A percentile compares a stretch with the other conserved stretches of the same genome.
These are phyloP conservation scores for Amphiprion clarkii DNA, from an alignment of 2,797 vertebrate species.

Conservation along the genomic window DNA sequence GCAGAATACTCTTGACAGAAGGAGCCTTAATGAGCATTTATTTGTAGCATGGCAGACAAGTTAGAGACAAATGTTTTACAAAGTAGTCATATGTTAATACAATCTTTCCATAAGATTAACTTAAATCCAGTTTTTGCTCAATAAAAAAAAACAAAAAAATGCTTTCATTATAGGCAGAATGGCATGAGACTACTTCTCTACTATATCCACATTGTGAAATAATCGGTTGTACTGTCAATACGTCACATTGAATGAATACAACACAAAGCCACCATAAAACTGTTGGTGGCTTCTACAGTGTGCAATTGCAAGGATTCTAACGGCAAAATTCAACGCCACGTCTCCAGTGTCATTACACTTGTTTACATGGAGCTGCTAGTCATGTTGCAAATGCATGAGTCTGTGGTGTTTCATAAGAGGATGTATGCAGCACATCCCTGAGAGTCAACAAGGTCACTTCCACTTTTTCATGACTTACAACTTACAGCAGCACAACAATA, in stretches of 20 bases:
- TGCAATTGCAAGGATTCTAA: conserved; percentile 2
- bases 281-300: neutral
- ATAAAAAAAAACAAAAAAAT: too few relatives aligned
- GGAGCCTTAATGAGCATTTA: too few relatives aligned
- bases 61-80: neutral
- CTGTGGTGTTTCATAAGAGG: conserved; percentile 80
- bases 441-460: conserved; percentile 85
- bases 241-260: neutral
- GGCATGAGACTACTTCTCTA: too few relatives aligned
- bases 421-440: conserved; percentile 81
- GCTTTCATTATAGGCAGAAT: too few relatives aligned
- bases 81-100: too few relatives aligned
- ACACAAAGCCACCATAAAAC: neutral
- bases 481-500: conserved; percentile 58
- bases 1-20: too few relatives aligned
- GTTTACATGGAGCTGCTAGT: conserved; percentile 54
- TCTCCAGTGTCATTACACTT: conserved; percentile 40
- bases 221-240: neutral
- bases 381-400: conserved; percentile 71
- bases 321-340: neutral
- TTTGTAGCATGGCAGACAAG: too few relatives aligned
- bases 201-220: too few relatives aligned
- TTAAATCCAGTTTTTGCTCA: too few relatives aligned
- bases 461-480: conserved; percentile 81
- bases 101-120: too few relatives aligned